Evolutionary conservation across 2,888 invertebrate species (phyloP), one percentile per base, ranked within the genome.

Genomic region (Tyria jacobaeae): DNA sequence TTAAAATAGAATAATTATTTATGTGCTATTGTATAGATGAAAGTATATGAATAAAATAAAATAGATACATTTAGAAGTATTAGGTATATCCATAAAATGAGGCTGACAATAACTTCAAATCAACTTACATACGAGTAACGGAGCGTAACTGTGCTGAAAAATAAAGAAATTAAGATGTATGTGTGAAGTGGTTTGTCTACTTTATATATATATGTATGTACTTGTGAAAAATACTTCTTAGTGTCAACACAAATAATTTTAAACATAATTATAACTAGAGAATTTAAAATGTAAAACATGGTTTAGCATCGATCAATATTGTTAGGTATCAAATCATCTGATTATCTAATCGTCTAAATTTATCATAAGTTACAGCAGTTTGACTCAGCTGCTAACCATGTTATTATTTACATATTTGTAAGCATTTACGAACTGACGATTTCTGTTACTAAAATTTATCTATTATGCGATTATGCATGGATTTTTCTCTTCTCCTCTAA

Each of bases 21-120:
- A 86, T 86, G 86, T 87, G 88, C 89, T 87, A 86, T 78, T 86
- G 86, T 88, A 87, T 87, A 88, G 87, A 84, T 79, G 80, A 81
- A 78, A 75, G 53, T 75, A 78, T 79, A 81, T 80, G 65, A 70
- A 80, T 84, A 85, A 81, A 84, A 80, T 83, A 81, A 74, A 62
- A 86, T 86, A 84, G 86, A 83, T 71, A 79, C 71, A 78, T 75
- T 70, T 85, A 85, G 83, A 70, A 70, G 70, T 79, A 76, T 75
- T 81, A 81, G 73, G 67, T 79, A 64, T 66, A 77, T 74, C 65
- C 64, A 60, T 65, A 15, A 54, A 70, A 60, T 60, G 52, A 63
- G 57, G 60, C 60, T 66, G 65, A 65, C 73, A 80, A 78, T 80
- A 70, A 78, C 74, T 82, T 80, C 56, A 41, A 41, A 12, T 31